These are phyloP conservation scores for Clusia tigrina DNA, from an alignment of 2,888 invertebrate species.

Conservation along the genomic window DNA sequence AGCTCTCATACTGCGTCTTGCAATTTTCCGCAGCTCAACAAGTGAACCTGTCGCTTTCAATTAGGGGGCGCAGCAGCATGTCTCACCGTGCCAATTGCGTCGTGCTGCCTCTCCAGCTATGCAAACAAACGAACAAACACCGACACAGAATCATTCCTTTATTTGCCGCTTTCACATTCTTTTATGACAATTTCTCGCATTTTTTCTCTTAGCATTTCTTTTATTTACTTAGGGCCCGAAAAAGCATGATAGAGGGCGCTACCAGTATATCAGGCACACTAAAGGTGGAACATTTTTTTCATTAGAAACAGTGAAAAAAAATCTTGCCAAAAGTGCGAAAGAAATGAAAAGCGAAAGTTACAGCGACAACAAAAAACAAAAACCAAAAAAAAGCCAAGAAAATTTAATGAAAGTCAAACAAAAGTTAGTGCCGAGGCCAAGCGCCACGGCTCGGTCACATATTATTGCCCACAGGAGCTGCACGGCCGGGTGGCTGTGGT, in stretches of 20 bases:
- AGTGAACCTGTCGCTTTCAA: not conserved
- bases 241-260: too few relatives aligned
- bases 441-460: not conserved
- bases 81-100: too few relatives aligned
- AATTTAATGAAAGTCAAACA: conserved; percentile 10
- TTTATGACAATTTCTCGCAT: not conserved
- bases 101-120: too few relatives aligned
- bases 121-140: too few relatives aligned
- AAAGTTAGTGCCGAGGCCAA: not conserved
- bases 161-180: not conserved
- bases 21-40: not conserved
- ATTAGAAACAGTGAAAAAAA: not conserved
- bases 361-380: not conserved
- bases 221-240: conserved; percentile 6
- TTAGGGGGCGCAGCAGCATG: not conserved
- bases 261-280: too few relatives aligned
- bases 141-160: not conserved
- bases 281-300: too few relatives aligned
- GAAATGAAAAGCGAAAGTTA: not conserved
- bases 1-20: too few relatives aligned
- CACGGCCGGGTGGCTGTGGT: not conserved
- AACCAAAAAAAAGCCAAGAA: not conserved
- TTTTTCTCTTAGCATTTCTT: not conserved
- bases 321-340: not conserved
- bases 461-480: not conserved